Conservation (phyloP, 1,140 invertebrate species). For the Drosophila melanogaster region DNA sequence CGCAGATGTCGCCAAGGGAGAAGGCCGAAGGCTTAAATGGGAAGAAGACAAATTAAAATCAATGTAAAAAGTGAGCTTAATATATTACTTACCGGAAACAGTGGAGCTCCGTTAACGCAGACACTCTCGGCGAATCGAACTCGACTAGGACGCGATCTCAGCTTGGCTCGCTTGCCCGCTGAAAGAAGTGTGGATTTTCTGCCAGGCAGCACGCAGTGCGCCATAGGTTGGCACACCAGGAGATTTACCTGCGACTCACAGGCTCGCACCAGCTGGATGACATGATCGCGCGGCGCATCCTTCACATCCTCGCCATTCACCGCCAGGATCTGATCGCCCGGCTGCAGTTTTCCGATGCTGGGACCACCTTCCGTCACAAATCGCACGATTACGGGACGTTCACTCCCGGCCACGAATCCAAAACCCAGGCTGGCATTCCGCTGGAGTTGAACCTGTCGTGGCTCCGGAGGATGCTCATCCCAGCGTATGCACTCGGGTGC, state of each 20-base stretch:
- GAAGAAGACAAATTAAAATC: too few relatives aligned
- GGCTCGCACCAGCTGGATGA: constrained; percentile 94
- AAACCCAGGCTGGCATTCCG: constrained; percentile 92
- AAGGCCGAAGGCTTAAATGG: constrained; percentile 89
- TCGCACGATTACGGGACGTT: constrained; percentile 95
- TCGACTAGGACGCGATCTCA: constrained; percentile 92
- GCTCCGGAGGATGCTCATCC: constrained; percentile 89
- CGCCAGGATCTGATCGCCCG: constrained; percentile 94
- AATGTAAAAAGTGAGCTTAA: too few relatives aligned
- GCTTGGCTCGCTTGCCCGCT: constrained; percentile 93
- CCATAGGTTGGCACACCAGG: constrained; percentile 92
- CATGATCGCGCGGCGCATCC: constrained; percentile 92
- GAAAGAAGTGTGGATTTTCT: constrained; percentile 93
- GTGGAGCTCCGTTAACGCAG: constrained; percentile 92
- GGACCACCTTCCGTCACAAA: constrained; percentile 94
- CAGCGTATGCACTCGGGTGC: constrained; percentile 87
- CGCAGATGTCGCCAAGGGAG: constrained; percentile 90
- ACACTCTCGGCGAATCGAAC: constrained; percentile 95
- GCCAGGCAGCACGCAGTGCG: constrained; percentile 87
- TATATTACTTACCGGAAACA: constrained; percentile 88
- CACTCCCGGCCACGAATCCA: constrained; percentile 96
- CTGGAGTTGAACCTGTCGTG: constrained; percentile 89
- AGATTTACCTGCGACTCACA: constrained; percentile 91
- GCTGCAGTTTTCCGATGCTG: constrained; percentile 93
- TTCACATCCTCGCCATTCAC: constrained; percentile 96